phyloP scores from a whole-genome alignment of 2,888 invertebrate genomes.

The Diploptera punctata region DNA sequence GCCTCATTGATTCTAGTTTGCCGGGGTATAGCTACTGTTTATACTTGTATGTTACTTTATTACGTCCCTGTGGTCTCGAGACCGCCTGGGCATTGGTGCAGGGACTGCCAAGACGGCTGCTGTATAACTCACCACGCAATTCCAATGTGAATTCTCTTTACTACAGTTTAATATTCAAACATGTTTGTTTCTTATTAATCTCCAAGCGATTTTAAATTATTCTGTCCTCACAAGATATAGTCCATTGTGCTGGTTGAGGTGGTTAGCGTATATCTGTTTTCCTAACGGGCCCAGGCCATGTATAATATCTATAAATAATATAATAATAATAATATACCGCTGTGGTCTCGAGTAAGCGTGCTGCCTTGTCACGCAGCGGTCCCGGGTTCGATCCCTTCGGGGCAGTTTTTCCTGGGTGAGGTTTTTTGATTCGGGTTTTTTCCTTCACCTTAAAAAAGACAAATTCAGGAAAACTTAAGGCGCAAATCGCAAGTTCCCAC shows the following conservation, averaged over 20 bases:
- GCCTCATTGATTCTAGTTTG: not conserved
- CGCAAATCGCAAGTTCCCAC: too few species aligned
- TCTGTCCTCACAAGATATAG: not conserved
- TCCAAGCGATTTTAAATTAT: too few species aligned
- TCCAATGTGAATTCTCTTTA: not conserved
- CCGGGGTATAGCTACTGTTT: not conserved
- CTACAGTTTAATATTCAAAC: not conserved
- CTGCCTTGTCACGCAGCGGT: too few species aligned
- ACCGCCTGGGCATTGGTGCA: not conserved
- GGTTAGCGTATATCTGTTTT: too few species aligned
- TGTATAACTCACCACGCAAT: not conserved
- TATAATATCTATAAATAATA: not conserved
- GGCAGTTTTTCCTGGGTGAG: too few species aligned
- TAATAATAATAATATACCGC: not conserved
- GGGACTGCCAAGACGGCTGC: not conserved
- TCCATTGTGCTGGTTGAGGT: not conserved
- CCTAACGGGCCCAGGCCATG: too few species aligned
- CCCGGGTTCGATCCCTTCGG: too few species aligned
- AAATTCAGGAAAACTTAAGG: too few species aligned
- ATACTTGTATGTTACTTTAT: slow-evolving; percentile 1
- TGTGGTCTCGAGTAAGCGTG: too few species aligned
- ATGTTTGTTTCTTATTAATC: too few species aligned
- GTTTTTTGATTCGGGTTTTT: too few species aligned
- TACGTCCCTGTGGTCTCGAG: not conserved
- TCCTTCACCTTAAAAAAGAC: too few species aligned